These are phyloP conservation scores for Phania funesta DNA, from an alignment of 2,888 invertebrate species.

Conservation along the genomic window DNA sequence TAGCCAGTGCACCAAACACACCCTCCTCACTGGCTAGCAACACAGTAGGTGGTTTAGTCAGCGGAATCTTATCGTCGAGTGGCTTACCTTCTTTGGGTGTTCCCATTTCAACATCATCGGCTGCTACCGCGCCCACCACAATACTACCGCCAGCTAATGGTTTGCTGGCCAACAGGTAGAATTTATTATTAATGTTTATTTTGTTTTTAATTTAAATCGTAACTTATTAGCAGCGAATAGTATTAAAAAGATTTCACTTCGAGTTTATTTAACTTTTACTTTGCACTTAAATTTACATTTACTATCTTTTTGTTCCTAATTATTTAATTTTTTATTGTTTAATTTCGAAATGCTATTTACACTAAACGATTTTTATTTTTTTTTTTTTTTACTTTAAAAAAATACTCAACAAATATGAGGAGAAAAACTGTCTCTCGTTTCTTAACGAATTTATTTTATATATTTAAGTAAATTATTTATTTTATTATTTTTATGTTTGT, in stretches of 20 bases:
- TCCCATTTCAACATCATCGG: constrained; percentile 71
- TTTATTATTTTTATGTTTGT: constrained; percentile 22
- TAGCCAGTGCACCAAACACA: constrained; percentile 68
- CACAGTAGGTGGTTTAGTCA: constrained; percentile 57
- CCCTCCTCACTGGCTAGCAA: constrained; percentile 65
- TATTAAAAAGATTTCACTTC: constrained; percentile 44
- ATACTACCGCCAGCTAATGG: constrained; percentile 78
- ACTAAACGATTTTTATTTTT: constrained; percentile 41
- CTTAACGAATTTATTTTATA: constrained; percentile 62
- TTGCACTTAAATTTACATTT: constrained; percentile 49
- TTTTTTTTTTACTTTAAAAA: constrained; percentile 42
- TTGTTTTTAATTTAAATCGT: constrained; percentile 13
- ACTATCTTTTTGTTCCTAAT: constrained; percentile 65
- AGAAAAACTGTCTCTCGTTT: constrained; percentile 50
- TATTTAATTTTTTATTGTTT: constrained; percentile 33
- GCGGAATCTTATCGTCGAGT: constrained; percentile 52
- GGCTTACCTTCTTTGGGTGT: constrained; percentile 49
- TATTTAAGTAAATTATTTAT: constrained; percentile 62
- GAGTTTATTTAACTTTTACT: constrained; percentile 35
- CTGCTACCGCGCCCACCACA: constrained; percentile 70
- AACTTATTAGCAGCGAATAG: constrained; percentile 20
- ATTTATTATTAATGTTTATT: constrained; percentile 31
- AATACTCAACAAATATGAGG: constrained; percentile 45
- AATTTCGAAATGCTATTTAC: constrained; percentile 60
- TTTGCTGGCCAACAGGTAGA: constrained; percentile 79